phyloP scores from a whole-genome alignment of 2,888 invertebrate species.

The Nasonovia ribisnigri region DNA sequence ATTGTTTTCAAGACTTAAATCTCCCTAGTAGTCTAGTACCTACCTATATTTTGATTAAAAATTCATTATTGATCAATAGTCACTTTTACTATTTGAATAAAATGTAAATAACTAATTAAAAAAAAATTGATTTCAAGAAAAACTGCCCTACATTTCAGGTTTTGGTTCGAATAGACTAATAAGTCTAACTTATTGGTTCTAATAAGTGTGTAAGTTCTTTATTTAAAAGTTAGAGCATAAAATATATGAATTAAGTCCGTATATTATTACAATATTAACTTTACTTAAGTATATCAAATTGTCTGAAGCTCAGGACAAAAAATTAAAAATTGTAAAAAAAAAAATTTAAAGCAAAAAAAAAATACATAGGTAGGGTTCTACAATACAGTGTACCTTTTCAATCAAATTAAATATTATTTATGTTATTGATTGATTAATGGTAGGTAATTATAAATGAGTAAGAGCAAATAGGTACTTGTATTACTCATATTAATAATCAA shows the following conservation, averaged over 20 bases:
- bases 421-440: neutral
- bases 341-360: neutral
- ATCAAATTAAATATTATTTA: neutral
- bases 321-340: too few species aligned
- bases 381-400: neutral
- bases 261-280: neutral
- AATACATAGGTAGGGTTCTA: neutral
- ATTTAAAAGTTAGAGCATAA: neutral
- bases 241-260: neutral
- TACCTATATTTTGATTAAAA: neutral
- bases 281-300: neutral
- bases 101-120: neutral
- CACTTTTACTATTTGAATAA: neutral
- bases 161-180: too few species aligned
- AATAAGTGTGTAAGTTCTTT: neutral
- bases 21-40: too few species aligned
- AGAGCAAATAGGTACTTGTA: too few species aligned
- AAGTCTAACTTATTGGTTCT: too few species aligned
- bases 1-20: neutral
- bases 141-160: neutral
- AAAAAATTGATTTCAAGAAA: neutral
- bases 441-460: neutral
- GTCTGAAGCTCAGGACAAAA: neutral
- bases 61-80: neutral
- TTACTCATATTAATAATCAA: too few species aligned